Conservation (phyloP, 2,888 invertebrate genomes). For the Calliphora vomitoria region DNA sequence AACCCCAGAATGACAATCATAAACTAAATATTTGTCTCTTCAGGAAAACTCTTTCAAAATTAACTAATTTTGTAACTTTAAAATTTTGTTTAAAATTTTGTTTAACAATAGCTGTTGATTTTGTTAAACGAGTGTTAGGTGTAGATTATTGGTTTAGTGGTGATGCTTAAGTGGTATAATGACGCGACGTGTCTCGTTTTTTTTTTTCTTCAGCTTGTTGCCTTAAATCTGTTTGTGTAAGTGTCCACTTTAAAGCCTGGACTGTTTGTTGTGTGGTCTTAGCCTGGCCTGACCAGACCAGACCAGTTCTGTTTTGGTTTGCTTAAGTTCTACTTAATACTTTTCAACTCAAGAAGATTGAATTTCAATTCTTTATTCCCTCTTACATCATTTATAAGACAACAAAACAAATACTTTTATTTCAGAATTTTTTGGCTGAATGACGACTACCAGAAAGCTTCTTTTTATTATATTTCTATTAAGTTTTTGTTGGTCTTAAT, state of each 20-base stretch:
- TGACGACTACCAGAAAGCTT: conserved; percentile 38
- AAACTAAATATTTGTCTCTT: too few relatives aligned
- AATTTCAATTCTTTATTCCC: conserved; percentile 53
- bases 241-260: conserved; percentile 56
- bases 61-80: too few relatives aligned
- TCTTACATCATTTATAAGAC: conserved; percentile 41
- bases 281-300: conserved; percentile 20
- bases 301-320: conserved; percentile 29
- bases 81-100: too few relatives aligned
- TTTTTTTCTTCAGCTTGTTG: conserved; percentile 40
- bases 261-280: conserved; percentile 68
- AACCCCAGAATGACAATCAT: background rate
- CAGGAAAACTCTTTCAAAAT: too few relatives aligned
- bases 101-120: too few relatives aligned
- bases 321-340: conserved; percentile 61
- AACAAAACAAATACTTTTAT: conserved; percentile 9
- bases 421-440: conserved; percentile 47
- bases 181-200: conserved; percentile 63
- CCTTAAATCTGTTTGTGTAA: conserved; percentile 30
- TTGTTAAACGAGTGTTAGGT: background rate
- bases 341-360: conserved; percentile 50
- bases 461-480: conserved; percentile 13
- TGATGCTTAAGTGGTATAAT: conserved; percentile 61
- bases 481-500: background rate
- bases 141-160: conserved; percentile 40